Evolutionary conservation across 2,888 invertebrate species (phyloP).

Genomic region (Atethmia centrago): DNA sequence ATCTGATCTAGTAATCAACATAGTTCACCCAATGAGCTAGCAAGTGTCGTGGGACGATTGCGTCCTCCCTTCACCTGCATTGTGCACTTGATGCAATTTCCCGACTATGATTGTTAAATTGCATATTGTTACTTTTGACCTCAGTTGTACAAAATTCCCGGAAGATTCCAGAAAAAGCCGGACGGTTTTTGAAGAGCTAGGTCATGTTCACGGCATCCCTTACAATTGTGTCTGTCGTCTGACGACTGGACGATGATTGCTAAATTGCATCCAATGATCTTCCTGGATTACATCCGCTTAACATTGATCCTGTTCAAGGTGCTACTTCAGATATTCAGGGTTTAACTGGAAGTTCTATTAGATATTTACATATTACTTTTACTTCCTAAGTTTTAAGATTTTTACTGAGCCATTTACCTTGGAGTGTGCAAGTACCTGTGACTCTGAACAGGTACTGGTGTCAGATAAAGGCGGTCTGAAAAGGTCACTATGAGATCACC

Average conservation of each 20-base stretch:
- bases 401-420: conserved; percentile 27
- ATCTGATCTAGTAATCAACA: conserved; percentile 54
- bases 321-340: neutral
- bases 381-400: conserved; percentile 1
- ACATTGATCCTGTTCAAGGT: conserved; percentile 45
- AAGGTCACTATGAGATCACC: conserved; percentile 60
- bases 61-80: conserved; percentile 61
- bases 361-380: neutral
- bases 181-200: conserved; percentile 41
- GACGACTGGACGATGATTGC: conserved; percentile 59
- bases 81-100: conserved; percentile 53
- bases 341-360: neutral
- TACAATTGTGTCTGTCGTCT: conserved; percentile 67
- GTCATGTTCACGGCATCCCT: conserved; percentile 60
- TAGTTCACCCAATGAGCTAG: conserved; percentile 46
- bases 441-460: conserved; percentile 21
- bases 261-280: conserved; percentile 72
- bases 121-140: conserved; percentile 31
- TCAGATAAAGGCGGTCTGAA: conserved; percentile 29
- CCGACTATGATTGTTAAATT: conserved; percentile 55
- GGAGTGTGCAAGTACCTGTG: conserved; percentile 16
- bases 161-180: conserved; percentile 27
- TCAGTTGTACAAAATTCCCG: conserved; percentile 20
- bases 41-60: conserved; percentile 46
- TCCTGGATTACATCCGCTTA: conserved; percentile 70